Base-by-base conservation (phyloP, 2,888 invertebrate genomes). In the Daptonema setosum region DNA sequence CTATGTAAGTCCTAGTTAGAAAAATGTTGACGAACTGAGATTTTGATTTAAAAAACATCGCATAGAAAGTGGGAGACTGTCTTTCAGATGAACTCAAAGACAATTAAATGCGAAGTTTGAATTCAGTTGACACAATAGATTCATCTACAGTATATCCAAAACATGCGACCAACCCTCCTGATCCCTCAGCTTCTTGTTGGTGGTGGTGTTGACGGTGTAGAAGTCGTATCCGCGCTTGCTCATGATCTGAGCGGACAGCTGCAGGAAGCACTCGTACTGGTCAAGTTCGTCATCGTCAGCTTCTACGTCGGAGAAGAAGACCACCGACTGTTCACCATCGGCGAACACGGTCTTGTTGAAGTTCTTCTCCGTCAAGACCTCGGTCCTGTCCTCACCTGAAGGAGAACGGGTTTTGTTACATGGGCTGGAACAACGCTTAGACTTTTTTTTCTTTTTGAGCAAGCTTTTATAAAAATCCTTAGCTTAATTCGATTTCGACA, bases 211-310 rank as follows among this genome's bases (percentile, higher is more conserved):
- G 35, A 69, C 69, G 2, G 67, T 67, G 63, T 66, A 69, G 60
- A 69, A 68, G 58, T 69, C 68, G 62, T 69, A 69, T 25, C 69
- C 69, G 43, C 69, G 60, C 58, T 68, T 69, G 56, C 67, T 66
- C 69, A 69, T 69, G 43, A 70, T 64, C 65, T 69, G 69, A 52
- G 69, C 69, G 22, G 69, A 69, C 17, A 69, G 61, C 68, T 69
- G 69, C 28, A 69, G 63, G 62, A 69, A 69, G 61, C 69, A 69
- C 60, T 69, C 69, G 59, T 66, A 69, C 58, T 69, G 69, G 57
- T 69, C 69, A 45, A 66, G 62, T 57, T 70, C 69, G 22, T 63
- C 56, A 57, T 69, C 69, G 56, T 66, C 66, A 35, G 67, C 67
- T 58, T 70, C 69, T 35, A 69, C 66, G 56, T 69, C 69, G 59